Percentiles rank a stretch among this genome's conserved stretches.
These are phyloP conservation scores for Poeciliopsis retropinna DNA, from an alignment of 2,113 vertebrate genomes.

Conservation along the genomic window DNA sequence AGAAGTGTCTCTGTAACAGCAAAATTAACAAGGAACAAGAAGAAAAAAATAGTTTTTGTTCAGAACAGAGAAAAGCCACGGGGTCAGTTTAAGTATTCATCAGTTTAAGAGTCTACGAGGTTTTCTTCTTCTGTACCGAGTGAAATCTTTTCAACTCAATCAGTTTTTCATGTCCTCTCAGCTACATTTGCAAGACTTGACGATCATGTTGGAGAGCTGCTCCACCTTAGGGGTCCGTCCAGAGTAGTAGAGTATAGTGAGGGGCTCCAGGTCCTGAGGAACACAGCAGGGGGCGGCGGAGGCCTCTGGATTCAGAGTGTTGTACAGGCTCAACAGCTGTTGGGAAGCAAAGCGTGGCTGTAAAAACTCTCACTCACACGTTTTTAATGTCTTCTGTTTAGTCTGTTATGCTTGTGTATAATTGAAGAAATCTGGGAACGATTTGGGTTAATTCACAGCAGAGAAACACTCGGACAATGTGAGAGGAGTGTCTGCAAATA, in stretches of 20 bases:
- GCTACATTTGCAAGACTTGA: conserved; percentile 97
- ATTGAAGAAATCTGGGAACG: neutral
- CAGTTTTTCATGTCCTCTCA: conserved; percentile 74
- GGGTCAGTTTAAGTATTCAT: conserved; percentile 54
- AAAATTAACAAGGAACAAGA: conserved; percentile 4
- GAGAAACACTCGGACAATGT: neutral
- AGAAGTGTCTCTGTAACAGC: conserved; percentile 1
- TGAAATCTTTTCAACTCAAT: conserved; percentile 39
- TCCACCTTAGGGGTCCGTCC: conserved; percentile 94
- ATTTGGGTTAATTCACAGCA: neutral
- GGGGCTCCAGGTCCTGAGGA: conserved; percentile 92
- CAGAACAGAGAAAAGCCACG: conserved; percentile 47
- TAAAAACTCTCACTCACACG: neutral
- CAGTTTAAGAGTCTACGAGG: conserved; percentile 62
- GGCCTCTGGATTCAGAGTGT: conserved; percentile 91
- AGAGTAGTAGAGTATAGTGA: conserved; percentile 94
- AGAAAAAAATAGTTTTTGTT: conserved; percentile 28
- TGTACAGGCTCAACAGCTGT: conserved; percentile 92
- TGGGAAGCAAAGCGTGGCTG: conserved; percentile 35
- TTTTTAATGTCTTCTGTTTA: neutral
- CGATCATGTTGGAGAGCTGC: conserved; percentile 97
- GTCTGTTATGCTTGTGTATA: neutral
- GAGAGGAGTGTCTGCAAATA: neutral
- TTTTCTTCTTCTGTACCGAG: conserved; percentile 54
- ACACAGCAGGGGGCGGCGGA: conserved; percentile 93